Percentiles rank a stretch among this genome's conserved stretches.
Conservation (phyloP, 1,140 invertebrate genomes). For the Apocrypta bakeri region DNA sequence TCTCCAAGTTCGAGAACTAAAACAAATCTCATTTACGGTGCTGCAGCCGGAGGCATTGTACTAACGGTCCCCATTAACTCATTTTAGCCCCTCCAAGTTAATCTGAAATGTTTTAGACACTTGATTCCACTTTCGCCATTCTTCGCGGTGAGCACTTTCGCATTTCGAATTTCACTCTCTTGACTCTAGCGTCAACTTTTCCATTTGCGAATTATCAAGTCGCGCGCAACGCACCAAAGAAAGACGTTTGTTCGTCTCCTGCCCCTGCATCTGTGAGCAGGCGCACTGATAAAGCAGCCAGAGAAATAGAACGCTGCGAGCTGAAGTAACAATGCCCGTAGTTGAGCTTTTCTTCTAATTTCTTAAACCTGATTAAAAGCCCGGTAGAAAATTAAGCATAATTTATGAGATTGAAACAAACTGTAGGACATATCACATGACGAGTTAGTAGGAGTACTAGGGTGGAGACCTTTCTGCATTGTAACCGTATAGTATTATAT, state of each 20-base stretch:
- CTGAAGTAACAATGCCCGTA: slow-evolving; percentile 19
- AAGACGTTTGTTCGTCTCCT: slow-evolving; percentile 4
- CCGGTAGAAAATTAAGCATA: slow-evolving; percentile 52
- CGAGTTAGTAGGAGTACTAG: no score
- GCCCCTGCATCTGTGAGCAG: no score
- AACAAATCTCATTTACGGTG: not conserved
- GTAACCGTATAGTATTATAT: no score
- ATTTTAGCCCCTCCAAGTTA: not conserved
- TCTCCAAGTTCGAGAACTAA: not conserved
- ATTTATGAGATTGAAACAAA: no score
- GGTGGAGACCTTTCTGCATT: no score
- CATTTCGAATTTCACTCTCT: not conserved
- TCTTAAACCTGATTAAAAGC: slow-evolving; percentile 68
- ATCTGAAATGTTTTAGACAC: not conserved
- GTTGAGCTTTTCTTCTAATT: slow-evolving; percentile 65
- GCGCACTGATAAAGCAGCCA: not conserved
- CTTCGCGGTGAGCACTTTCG: not conserved
- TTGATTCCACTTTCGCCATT: not conserved
- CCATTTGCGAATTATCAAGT: slow-evolving; percentile 67
- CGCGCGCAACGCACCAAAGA: slow-evolving; percentile 45
- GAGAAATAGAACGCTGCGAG: slow-evolving; percentile 34
- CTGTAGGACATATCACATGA: no score
- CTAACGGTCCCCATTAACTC: not conserved
- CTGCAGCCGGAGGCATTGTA: not conserved
- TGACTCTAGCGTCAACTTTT: slow-evolving; percentile 60